These are phyloP conservation scores for Cataglyphis cursor DNA, from an alignment of 2,888 invertebrate genomes.

Conservation along the genomic window DNA sequence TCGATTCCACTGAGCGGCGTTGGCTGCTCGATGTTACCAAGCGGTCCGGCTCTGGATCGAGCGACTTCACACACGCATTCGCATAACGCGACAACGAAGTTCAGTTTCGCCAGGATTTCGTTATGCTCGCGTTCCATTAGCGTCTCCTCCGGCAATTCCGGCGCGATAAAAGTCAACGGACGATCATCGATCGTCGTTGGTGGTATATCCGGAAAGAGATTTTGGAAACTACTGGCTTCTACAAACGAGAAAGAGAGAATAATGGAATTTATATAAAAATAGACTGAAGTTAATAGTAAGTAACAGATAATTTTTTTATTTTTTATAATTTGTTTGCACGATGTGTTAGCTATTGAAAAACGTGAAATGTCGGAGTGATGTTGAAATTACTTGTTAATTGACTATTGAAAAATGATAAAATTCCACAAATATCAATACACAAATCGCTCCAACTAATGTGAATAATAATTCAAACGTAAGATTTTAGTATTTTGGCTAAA, in stretches of 20 bases:
- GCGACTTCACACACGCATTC: slow-evolving; percentile 97
- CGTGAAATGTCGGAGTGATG: background rate
- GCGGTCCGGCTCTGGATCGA: slow-evolving; percentile 92
- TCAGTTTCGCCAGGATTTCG: slow-evolving; percentile 98
- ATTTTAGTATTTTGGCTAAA: background rate
- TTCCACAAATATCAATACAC: background rate
- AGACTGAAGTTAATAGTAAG: background rate
- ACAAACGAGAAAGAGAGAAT: slow-evolving; percentile 71
- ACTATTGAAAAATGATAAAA: background rate
- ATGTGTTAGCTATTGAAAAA: background rate
- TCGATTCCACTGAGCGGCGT: slow-evolving; percentile 85
- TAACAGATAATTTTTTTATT: background rate
- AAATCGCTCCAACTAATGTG: background rate
- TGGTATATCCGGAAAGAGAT: slow-evolving; percentile 86
- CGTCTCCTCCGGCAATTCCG: slow-evolving; percentile 98
- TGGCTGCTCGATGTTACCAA: slow-evolving; percentile 86
- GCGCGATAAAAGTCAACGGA: slow-evolving; percentile 93
- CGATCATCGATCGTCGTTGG: slow-evolving; percentile 84
- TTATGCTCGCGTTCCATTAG: slow-evolving; percentile 98
- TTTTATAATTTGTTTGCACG: background rate
- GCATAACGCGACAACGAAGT: slow-evolving; percentile 98
- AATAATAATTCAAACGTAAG: background rate
- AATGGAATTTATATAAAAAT: background rate
- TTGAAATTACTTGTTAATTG: background rate
- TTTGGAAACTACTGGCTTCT: slow-evolving; percentile 88